A percentile compares a stretch with the other conserved stretches of the same genome.
Evolutionary conservation across 2,113 vertebrate species (phyloP).

Genomic region (Smithornis capensis): DNA sequence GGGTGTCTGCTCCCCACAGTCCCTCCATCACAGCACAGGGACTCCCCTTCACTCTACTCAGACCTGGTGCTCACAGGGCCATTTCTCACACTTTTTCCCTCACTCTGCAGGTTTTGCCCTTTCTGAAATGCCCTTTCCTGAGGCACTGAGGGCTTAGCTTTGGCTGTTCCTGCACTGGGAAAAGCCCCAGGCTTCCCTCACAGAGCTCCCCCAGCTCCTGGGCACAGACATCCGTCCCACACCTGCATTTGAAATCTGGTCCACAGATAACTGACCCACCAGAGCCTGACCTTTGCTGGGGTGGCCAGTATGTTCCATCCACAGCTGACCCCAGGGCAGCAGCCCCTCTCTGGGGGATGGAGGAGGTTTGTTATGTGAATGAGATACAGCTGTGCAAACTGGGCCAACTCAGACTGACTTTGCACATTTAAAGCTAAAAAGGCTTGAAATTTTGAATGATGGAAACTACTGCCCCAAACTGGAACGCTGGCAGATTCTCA

Average conservation of each 20-base stretch:
- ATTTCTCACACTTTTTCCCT: not conserved
- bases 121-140: fast-evolving
- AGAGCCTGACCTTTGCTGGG: not conserved
- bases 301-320: fast-evolving
- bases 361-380: fast-evolving
- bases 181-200: not conserved
- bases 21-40: not conserved
- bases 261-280: fast-evolving
- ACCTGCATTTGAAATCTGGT: fast-evolving
- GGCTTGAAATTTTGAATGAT: not conserved
- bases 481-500: not conserved
- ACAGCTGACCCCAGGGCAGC: not conserved
- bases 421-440: not conserved
- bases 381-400: fast-evolving
- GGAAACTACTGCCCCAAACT: not conserved
- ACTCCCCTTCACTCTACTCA: fast-evolving
- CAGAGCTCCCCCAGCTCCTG: not conserved
- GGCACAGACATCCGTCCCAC: fast-evolving
- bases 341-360: not conserved
- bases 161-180: not conserved
- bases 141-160: not conserved
- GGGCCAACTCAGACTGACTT: fast-evolving
- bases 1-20: not conserved
- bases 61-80: fast-evolving
- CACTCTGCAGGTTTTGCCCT: not conserved